Percentiles rank a stretch among this genome's conserved stretches.
phyloP scores from a whole-genome alignment of 2,113 vertebrate species.

The Xyrauchen texanus region DNA sequence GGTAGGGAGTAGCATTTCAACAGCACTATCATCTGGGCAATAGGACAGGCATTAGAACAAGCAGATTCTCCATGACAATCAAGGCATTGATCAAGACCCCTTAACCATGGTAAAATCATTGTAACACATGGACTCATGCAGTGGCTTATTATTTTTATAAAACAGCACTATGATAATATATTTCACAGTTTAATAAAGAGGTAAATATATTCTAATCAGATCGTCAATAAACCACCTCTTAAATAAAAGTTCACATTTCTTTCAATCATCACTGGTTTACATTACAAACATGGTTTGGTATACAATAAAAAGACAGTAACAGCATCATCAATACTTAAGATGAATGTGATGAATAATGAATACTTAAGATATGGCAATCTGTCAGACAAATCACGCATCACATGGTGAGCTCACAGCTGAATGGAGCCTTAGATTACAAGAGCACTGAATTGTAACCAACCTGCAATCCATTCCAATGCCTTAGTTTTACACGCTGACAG shows the following conservation, averaged over 20 bases:
- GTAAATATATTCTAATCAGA: background rate
- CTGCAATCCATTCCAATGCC: background rate
- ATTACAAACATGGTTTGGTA: background rate
- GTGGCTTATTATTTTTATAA: too few relatives aligned
- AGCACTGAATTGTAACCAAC: background rate
- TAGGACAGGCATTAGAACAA: conserved; percentile 5
- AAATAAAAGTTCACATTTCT: background rate
- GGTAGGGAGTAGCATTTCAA: too few relatives aligned
- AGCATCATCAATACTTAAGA: background rate
- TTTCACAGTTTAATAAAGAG: too few relatives aligned
- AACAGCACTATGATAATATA: too few relatives aligned
- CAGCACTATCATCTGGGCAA: background rate
- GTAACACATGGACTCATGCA: too few relatives aligned
- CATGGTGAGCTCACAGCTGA: background rate
- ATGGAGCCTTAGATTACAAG: background rate
- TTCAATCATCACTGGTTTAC: background rate
- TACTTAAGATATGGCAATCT: background rate
- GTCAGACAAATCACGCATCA: background rate
- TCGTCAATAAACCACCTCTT: background rate
- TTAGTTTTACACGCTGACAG: conserved; percentile 7
- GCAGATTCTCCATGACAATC: conserved; percentile 21
- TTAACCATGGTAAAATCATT: too few relatives aligned
- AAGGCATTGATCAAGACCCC: background rate
- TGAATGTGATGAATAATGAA: background rate
- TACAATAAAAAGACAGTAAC: background rate